Percentiles rank a stretch among this genome's conserved stretches.
These are phyloP conservation scores for Notolabrus celidotus DNA, from an alignment of 2,797 vertebrate genomes.

Conservation along the genomic window DNA sequence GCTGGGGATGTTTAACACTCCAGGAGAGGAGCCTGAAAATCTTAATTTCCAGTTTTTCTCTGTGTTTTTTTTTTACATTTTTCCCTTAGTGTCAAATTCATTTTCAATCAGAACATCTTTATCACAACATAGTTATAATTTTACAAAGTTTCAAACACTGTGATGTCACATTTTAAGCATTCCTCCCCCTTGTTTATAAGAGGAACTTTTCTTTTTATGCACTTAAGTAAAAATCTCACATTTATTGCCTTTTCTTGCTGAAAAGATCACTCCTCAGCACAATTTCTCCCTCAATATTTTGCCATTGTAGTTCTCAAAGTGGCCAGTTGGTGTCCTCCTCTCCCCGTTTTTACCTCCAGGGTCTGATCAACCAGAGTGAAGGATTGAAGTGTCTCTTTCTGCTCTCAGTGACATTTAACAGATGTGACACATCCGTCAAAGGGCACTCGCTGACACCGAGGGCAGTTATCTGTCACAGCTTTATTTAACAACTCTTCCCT, in stretches of 20 bases:
- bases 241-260: not conserved
- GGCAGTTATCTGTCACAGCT: no score
- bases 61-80: not conserved
- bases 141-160: constrained; percentile 19
- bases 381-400: constrained; percentile 23
- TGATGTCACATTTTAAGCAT: not conserved
- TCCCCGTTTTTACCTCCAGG: constrained; percentile 31
- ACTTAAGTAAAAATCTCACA: not conserved
- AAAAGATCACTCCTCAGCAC: constrained; percentile 9
- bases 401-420: constrained; percentile 31
- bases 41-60: not conserved
- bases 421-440: constrained; percentile 6
- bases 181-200: not conserved
- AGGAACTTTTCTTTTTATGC: not conserved
- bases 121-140: not conserved
- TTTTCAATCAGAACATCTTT: not conserved
- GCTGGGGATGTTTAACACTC: no score
- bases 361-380: constrained; percentile 9
- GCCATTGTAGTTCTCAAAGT: constrained; percentile 81
- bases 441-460: not conserved
- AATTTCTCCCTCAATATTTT: constrained; percentile 54
- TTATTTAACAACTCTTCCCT: no score
- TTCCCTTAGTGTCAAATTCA: not conserved
- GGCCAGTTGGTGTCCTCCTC: constrained; percentile 86
- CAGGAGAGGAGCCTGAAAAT: no score